Evolutionary conservation across 2,113 vertebrate genomes (phyloP), one percentile per base, ranked within the genome.

Genomic region (Pycnonotus jocosus): DNA sequence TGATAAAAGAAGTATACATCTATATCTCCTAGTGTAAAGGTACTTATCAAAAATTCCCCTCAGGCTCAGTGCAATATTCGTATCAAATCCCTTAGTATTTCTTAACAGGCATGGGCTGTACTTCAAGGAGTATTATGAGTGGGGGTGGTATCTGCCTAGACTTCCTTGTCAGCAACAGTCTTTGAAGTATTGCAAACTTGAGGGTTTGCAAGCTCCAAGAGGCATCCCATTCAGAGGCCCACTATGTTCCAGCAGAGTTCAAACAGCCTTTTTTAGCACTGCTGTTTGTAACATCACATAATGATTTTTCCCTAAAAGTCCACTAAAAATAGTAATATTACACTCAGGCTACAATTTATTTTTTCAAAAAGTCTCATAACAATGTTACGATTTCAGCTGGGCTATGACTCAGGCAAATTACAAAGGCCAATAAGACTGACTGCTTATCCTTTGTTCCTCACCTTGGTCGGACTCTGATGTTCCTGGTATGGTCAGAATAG

Each of bases 391-490:
- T 69, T 76, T 69, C 62, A 54, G 24, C 6, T 82, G 48, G 30
- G 16, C 35, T 71, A 31, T 5, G 1, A 31, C 31, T 71, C 35
- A 56, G 57, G 15, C 54, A 61, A 76, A 48, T 76, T 6, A 61
- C 11, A 47, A 47, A 40, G 35, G 11, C 21, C 54, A 17, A 30
- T 16, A 74, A 21, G 37, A 74, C 45, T 53, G 30, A 66, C 19
- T n/a, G 30, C 25, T 68, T 68, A 31, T 47, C 17, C 21, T 54
- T 69, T 48, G 47, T 47, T 76, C n/a, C 54, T 54, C 11, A 0
- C n/a, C 25, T 40, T 54, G 30, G 10, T 23, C 0, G 0, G n/a
- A 40, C 30, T 35, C 40, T 89, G n/a, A 61, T 35, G 8, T 40
- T 47, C 17, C 70, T 54, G 11, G 5, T 40, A 31, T 25, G 45